These are phyloP conservation scores for Colletes gigas DNA, from an alignment of 1,140 invertebrate genomes.

Conservation along the genomic window DNA sequence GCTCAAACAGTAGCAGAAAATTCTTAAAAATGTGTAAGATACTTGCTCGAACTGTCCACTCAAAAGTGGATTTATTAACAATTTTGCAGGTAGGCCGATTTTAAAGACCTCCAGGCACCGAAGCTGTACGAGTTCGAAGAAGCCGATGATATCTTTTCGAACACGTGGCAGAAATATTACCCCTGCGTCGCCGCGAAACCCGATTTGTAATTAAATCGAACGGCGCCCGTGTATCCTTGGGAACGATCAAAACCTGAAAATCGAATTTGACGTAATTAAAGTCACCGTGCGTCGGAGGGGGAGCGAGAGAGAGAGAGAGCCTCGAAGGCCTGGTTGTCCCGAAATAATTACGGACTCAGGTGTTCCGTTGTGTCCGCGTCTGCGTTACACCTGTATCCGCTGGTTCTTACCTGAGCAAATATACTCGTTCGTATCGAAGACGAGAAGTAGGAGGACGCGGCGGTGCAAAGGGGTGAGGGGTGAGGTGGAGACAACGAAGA, in stretches of 20 bases:
- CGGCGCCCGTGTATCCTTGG: too few relatives aligned
- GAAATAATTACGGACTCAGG: constrained; percentile 65
- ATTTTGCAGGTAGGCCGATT: too few relatives aligned
- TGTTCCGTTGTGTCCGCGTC: constrained; percentile 60
- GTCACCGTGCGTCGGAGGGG: background rate
- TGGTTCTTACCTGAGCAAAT: constrained; percentile 70
- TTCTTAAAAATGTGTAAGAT: too few relatives aligned
- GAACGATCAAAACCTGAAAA: constrained; percentile 18
- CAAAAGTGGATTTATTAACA: too few relatives aligned
- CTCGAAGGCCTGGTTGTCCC: background rate
- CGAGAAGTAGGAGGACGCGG: constrained; percentile 4
- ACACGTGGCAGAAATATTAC: too few relatives aligned
- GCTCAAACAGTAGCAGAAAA: too few relatives aligned
- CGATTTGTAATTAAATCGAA: too few relatives aligned
- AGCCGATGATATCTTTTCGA: too few relatives aligned
- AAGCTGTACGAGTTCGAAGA: too few relatives aligned
- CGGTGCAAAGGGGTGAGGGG: background rate
- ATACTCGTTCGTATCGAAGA: constrained; percentile 68
- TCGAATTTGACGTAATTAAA: constrained; percentile 62
- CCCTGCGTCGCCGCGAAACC: too few relatives aligned
- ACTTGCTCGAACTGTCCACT: too few relatives aligned
- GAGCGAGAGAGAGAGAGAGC: background rate
- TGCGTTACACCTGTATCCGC: constrained; percentile 63
- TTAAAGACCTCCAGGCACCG: too few relatives aligned
- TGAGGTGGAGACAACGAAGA: background rate